Evolutionary conservation across 2,797 vertebrate species (phyloP).

Genomic region (Knipowitschia caucasica): DNA sequence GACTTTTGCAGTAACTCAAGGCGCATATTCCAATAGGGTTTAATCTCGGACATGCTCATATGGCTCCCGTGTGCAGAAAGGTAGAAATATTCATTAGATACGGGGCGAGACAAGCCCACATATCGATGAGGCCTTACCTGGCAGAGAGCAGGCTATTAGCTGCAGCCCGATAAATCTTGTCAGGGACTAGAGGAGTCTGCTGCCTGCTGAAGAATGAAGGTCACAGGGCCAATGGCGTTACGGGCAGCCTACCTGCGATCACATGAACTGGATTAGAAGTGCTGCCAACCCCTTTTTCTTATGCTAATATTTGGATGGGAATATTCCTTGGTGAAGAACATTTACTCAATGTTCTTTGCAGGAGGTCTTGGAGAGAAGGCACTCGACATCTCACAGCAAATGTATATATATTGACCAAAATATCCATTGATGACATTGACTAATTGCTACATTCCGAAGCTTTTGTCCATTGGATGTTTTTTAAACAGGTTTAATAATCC

Average conservation of each 20-base stretch:
- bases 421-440: neutral
- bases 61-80: conserved; percentile 13
- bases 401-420: too few species aligned
- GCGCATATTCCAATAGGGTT: neutral
- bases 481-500: neutral
- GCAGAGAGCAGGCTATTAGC: conserved; percentile 72
- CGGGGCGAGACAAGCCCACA: conserved; percentile 39
- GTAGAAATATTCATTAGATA: conserved; percentile 65
- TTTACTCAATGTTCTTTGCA: neutral
- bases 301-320: conserved; percentile 55
- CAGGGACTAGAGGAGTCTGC: conserved; percentile 65
- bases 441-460: neutral
- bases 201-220: conserved; percentile 78
- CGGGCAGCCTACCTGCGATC: conserved; percentile 69
- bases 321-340: neutral
- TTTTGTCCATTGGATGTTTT: neutral
- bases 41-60: conserved; percentile 8
- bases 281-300: conserved; percentile 35
- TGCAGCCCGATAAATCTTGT: conserved; percentile 80
- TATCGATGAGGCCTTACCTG: conserved; percentile 60
- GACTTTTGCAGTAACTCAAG: conserved; percentile 1
- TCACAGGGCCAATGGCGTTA: conserved; percentile 71
- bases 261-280: conserved; percentile 70
- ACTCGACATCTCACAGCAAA: too few species aligned
- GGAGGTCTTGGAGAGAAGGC: too few species aligned